phyloP scores from a whole-genome alignment of 2,888 invertebrate species.

The Aquatica leii region DNA sequence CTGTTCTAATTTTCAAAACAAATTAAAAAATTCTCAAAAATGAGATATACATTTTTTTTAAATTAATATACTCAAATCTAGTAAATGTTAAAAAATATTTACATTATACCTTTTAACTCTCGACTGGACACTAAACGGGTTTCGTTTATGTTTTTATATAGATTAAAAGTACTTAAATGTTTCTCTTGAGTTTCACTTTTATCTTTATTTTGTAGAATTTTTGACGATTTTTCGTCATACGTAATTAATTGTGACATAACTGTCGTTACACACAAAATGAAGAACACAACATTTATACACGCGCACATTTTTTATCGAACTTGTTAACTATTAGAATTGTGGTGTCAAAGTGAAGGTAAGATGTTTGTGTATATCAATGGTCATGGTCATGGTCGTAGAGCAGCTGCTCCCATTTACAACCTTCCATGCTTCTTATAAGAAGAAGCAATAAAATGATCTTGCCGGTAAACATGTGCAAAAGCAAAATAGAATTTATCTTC shows the following conservation, averaged over 20 bases:
- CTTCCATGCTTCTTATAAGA: slow-evolving; percentile 7
- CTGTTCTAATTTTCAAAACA: too few relatives aligned
- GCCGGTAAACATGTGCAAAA: too few relatives aligned
- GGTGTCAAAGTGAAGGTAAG: slow-evolving; percentile 25
- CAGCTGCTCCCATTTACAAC: slow-evolving; percentile 24
- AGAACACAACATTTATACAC: background rate
- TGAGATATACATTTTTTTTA: too few relatives aligned
- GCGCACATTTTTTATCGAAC: background rate
- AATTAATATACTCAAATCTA: too few relatives aligned
- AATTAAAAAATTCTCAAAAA: too few relatives aligned
- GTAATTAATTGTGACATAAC: background rate
- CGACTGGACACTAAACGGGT: background rate
- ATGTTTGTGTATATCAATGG: slow-evolving; percentile 6
- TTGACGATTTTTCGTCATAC: background rate
- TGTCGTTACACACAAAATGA: background rate
- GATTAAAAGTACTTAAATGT: background rate
- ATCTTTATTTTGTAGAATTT: background rate
- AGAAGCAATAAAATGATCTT: too few relatives aligned
- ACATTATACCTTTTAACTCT: background rate
- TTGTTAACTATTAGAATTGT: slow-evolving; percentile 8
- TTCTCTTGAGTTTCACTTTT: background rate
- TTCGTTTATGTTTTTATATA: background rate
- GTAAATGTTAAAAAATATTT: too few relatives aligned
- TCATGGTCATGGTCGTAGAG: slow-evolving; percentile 25
- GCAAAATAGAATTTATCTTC: too few relatives aligned